Conservation (phyloP, 35 echinoderm and acorn worm genomes). For the Ptychodera flava region DNA sequence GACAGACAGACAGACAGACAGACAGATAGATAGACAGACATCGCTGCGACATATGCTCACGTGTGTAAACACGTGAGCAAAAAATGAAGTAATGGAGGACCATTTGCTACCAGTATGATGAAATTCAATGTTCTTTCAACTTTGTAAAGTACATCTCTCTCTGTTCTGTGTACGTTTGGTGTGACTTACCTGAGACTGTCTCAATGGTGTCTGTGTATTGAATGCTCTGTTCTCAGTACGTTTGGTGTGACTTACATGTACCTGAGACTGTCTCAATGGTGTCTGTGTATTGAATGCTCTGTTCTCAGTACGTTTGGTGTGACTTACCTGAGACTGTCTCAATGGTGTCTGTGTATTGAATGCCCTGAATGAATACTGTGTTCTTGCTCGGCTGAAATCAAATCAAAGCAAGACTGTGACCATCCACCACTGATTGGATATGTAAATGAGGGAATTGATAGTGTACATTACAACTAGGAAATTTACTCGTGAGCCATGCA, state of each 20-base stretch:
- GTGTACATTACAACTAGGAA: not conserved
- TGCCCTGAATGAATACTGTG: slow-evolving; percentile 73
- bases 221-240: too few species aligned
- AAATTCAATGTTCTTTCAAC: too few species aligned
- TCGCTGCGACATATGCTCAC: too few species aligned
- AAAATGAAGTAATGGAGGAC: too few species aligned
- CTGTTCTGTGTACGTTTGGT: too few species aligned
- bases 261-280: slow-evolving; percentile 69
- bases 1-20: too few species aligned
- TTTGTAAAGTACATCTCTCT: too few species aligned
- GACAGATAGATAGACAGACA: too few species aligned
- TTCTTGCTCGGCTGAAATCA: slow-evolving; percentile 39
- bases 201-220: slow-evolving; percentile 75
- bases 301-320: too few species aligned
- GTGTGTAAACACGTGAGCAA: too few species aligned
- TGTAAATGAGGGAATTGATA: not conserved
- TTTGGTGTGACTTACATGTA: too few species aligned
- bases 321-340: slow-evolving; percentile 64
- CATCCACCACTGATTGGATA: not conserved
- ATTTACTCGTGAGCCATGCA: not conserved
- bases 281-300: slow-evolving; percentile 84
- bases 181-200: slow-evolving; percentile 67
- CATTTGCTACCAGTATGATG: too few species aligned
- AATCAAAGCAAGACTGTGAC: not conserved
- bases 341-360: slow-evolving; percentile 85